Conservation (phyloP, 2,797 vertebrate genomes). For the Sebastes cheni region DNA sequence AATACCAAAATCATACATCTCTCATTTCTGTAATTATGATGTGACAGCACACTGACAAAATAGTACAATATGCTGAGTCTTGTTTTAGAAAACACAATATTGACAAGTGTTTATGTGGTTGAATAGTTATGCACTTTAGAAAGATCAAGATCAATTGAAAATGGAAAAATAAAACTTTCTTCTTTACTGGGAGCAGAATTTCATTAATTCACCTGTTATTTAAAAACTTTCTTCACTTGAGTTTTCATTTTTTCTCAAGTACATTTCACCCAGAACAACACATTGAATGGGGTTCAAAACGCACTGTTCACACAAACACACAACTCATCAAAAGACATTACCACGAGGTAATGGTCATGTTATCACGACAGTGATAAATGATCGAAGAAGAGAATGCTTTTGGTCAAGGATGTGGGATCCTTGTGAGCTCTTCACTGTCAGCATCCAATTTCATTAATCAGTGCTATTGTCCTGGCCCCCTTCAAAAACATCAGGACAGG, state of each 20-base stretch:
- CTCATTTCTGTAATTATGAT: conserved; percentile 44
- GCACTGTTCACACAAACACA: background rate
- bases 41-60: conserved; percentile 22
- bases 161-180: background rate
- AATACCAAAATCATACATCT: conserved; percentile 42
- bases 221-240: background rate
- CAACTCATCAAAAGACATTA: conserved; percentile 16
- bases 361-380: background rate
- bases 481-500: conserved; percentile 1
- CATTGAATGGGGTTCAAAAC: background rate
- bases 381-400: conserved; percentile 26
- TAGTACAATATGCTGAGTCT: background rate
- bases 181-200: background rate
- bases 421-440: conserved; percentile 29
- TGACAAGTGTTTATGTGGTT: conserved; percentile 3
- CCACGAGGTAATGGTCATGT: background rate
- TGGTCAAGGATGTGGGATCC: conserved; percentile 21
- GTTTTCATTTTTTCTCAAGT: background rate
- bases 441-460: conserved; percentile 53
- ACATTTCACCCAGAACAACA: background rate
- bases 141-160: background rate
- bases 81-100: background rate
- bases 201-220: background rate
- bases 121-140: background rate
- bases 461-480: conserved; percentile 38